Percentiles rank a stretch among this genome's conserved stretches.
Evolutionary conservation across 1,140 invertebrate species (phyloP).

Genomic region (Acromyrmex heyeri): DNA sequence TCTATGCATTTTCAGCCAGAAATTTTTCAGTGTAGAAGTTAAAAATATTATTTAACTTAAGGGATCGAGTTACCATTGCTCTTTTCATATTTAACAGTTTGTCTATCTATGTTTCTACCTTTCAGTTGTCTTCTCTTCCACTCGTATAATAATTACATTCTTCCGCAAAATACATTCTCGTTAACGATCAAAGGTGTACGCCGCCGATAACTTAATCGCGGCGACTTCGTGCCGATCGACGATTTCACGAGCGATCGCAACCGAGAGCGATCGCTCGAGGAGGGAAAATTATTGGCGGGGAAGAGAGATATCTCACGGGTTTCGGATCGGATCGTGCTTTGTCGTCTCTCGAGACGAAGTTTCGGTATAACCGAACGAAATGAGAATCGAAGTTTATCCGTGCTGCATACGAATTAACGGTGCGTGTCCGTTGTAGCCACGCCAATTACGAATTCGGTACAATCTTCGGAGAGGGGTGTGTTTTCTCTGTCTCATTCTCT

Average conservation of each 20-base stretch:
- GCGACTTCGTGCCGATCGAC: neutral
- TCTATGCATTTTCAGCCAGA: too few relatives aligned
- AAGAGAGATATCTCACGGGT: neutral
- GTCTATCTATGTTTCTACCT: too few relatives aligned
- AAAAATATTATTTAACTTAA: too few relatives aligned
- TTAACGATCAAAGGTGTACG: conserved; percentile 4
- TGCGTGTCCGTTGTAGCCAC: neutral
- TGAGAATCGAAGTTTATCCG: neutral
- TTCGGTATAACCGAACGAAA: neutral
- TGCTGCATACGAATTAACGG: conserved; percentile 32
- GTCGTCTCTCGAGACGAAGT: neutral
- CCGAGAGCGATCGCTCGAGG: neutral
- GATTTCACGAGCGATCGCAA: conserved; percentile 8
- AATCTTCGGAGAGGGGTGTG: neutral
- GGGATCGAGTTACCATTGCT: too few relatives aligned
- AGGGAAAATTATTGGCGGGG: neutral
- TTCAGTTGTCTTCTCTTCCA: neutral
- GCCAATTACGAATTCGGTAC: conserved; percentile 52
- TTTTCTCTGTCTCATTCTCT: neutral
- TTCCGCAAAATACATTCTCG: neutral
- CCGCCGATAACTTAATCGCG: conserved; percentile 36
- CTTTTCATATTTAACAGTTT: too few relatives aligned
- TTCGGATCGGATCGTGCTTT: neutral
- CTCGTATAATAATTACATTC: conserved; percentile 10
- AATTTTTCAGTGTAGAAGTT: too few relatives aligned